These are phyloP conservation scores for Gortyna flavago DNA, from an alignment of 2,888 invertebrate genomes.

Conservation along the genomic window DNA sequence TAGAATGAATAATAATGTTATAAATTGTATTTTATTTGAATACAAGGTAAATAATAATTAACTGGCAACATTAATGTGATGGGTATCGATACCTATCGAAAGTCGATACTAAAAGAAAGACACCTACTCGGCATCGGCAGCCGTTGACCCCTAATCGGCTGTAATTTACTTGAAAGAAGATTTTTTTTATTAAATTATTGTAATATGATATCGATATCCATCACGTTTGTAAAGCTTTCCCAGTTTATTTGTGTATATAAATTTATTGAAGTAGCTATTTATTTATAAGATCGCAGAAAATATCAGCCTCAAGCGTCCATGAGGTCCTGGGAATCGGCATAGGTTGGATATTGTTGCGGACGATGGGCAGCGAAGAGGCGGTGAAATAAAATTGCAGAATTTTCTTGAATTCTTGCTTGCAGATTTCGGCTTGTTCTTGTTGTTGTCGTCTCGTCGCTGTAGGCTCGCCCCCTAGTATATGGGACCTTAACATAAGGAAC, in stretches of 20 bases:
- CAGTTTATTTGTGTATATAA: neutral
- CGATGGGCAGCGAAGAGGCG: too few species aligned
- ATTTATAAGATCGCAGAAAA: neutral
- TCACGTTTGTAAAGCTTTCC: neutral
- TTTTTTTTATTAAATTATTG: neutral
- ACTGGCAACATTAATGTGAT: neutral
- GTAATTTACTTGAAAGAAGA: neutral
- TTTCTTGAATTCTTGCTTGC: too few species aligned
- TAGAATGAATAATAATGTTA: neutral
- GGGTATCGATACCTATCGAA: neutral
- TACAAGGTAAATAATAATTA: too few species aligned
- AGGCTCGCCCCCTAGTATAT: too few species aligned
- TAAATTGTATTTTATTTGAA: neutral
- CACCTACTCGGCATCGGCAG: too few species aligned
- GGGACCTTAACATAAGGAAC: too few species aligned
- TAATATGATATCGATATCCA: neutral
- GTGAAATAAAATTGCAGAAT: too few species aligned
- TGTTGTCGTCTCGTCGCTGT: too few species aligned
- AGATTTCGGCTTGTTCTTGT: too few species aligned
- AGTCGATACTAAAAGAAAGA: neutral
- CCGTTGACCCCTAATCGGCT: neutral
- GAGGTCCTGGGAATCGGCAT: too few species aligned
- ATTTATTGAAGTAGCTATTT: neutral
- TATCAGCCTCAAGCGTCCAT: neutral
- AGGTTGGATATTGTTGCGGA: too few species aligned